Percentiles rank a stretch among this genome's conserved stretches.
These are phyloP conservation scores for Cartodere bifasciata DNA, from an alignment of 2,888 invertebrate species.

Conservation along the genomic window DNA sequence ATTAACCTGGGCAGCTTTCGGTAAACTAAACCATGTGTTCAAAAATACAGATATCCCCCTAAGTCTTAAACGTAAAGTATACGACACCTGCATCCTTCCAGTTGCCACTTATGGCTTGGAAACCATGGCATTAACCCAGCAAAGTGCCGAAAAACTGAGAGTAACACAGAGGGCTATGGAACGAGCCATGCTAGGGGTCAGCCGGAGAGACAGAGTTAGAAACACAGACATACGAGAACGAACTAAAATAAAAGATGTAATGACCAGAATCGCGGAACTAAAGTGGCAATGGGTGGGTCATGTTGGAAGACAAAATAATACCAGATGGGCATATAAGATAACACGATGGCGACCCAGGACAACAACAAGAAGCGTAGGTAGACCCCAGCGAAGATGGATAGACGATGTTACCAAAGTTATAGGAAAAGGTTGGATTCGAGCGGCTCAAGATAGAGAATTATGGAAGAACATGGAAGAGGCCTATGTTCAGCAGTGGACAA, in stretches of 20 bases:
- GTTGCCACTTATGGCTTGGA: slow-evolving; percentile 14
- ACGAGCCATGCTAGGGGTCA: slow-evolving; percentile 11
- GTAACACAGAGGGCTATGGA: slow-evolving; percentile 12
- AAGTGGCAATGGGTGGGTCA: slow-evolving; percentile 3
- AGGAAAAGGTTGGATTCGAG: too few relatives aligned
- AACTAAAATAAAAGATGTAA: neutral
- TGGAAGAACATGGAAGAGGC: too few relatives aligned
- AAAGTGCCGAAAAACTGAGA: slow-evolving; percentile 8
- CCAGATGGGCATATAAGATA: too few relatives aligned
- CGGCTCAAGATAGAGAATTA: too few relatives aligned
- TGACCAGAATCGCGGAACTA: neutral
- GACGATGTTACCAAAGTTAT: too few relatives aligned
- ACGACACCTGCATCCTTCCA: slow-evolving; percentile 11
- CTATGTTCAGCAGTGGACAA: too few relatives aligned
- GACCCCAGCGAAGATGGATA: too few relatives aligned
- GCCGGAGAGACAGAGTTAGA: slow-evolving; percentile 7
- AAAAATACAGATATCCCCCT: slow-evolving; percentile 8
- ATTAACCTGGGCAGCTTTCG: slow-evolving; percentile 14
- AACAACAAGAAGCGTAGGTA: too few relatives aligned
- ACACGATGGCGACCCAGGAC: too few relatives aligned
- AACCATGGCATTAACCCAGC: slow-evolving; percentile 12
- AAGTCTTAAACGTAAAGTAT: slow-evolving; percentile 10
- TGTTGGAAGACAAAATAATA: too few relatives aligned
- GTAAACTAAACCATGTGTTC: slow-evolving; percentile 10
- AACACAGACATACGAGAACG: slow-evolving; percentile 9